phyloP scores from a whole-genome alignment of 2,888 invertebrate genomes.

The Drosophila pegasa region DNA sequence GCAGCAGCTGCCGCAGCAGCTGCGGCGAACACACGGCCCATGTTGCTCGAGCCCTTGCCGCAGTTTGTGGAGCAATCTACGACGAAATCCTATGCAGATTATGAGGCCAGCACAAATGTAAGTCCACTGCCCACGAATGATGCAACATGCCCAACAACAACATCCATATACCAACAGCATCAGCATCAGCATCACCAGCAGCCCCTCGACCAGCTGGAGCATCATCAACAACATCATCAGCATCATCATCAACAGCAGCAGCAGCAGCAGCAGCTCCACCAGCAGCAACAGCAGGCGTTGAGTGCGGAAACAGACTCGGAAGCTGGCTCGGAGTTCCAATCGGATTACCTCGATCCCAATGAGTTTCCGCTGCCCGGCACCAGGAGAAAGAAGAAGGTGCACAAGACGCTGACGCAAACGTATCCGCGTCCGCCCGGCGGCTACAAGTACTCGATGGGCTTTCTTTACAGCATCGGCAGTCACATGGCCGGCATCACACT shows the following conservation, averaged over 20 bases:
- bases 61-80: constrained; percentile 38
- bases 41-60: constrained; percentile 48
- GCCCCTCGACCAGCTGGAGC: not conserved
- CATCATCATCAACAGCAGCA: not conserved
- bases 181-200: constrained; percentile 11
- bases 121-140: constrained; percentile 19
- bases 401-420: constrained; percentile 46
- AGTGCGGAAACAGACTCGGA: constrained; percentile 38
- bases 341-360: constrained; percentile 44
- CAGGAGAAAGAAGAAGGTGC: constrained; percentile 26
- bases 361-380: constrained; percentile 43
- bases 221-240: constrained; percentile 9
- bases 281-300: constrained; percentile 20
- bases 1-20: constrained; percentile 5
- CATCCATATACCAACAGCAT: constrained; percentile 12
- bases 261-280: constrained; percentile 23
- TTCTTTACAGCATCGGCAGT: constrained; percentile 65
- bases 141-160: not conserved
- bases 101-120: constrained; percentile 25
- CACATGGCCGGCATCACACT: constrained; percentile 66
- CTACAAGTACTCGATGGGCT: constrained; percentile 73
- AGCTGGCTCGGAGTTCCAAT: constrained; percentile 32
- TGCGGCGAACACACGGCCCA: constrained; percentile 10
- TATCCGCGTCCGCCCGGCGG: constrained; percentile 69
- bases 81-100: constrained; percentile 16